phyloP scores from a whole-genome alignment of 1,140 invertebrate genomes.

The Drosophila pseudoananassae region DNA sequence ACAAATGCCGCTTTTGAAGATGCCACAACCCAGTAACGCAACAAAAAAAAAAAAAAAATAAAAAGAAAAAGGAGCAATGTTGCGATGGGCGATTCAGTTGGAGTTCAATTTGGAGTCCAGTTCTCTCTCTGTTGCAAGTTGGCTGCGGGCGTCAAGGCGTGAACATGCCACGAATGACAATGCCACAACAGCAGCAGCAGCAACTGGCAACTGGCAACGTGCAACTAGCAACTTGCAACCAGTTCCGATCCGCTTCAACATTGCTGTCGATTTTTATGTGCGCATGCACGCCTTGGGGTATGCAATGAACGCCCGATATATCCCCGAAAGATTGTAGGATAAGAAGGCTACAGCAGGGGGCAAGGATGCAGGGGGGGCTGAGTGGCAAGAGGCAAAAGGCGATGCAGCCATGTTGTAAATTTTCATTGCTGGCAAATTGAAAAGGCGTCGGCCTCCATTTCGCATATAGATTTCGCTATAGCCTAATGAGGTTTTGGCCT shows the following conservation, averaged over 20 bases:
- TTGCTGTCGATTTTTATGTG: conserved; percentile 83
- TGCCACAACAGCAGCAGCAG: conserved; percentile 45
- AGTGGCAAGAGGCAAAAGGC: not conserved
- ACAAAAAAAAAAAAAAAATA: not conserved
- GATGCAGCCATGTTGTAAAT: conserved; percentile 64
- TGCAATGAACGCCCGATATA: conserved; percentile 59
- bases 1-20: conserved; percentile 69
- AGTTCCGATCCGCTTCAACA: conserved; percentile 54
- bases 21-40: conserved; percentile 32
- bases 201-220: conserved; percentile 14
- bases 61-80: conserved; percentile 17
- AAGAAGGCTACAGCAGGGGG: not conserved
- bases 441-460: conserved; percentile 77
- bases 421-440: conserved; percentile 82
- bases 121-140: conserved; percentile 20
- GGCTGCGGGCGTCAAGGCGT: conserved; percentile 79
- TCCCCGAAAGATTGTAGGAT: not conserved
- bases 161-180: conserved; percentile 80
- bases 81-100: conserved; percentile 40
- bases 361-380: not conserved
- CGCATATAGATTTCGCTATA: conserved; percentile 68
- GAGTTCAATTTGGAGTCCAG: conserved; percentile 47
- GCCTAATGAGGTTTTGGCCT: conserved; percentile 74
- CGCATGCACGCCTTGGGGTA: conserved; percentile 81
- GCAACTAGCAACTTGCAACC: conserved; percentile 40